Evolutionary conservation across 2,113 vertebrate species (phyloP), one percentile per base, ranked within the genome.

Genomic region (Copsychus sechellarum): DNA sequence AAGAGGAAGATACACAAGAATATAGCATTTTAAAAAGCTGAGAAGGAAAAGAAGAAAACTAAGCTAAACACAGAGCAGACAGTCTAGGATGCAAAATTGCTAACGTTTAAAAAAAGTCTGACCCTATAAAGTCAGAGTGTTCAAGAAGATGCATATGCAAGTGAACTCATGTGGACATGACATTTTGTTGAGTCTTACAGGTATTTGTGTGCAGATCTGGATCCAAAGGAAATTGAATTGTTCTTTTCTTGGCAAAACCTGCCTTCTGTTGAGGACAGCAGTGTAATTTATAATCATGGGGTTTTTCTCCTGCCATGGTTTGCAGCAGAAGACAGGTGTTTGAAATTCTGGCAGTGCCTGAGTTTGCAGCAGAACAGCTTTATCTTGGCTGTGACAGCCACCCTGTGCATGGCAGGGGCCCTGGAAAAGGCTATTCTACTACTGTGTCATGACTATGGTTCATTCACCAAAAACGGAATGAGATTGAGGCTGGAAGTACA

Each of bases 361-460:
- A 13, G 8, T 23, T 88, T 50, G 23, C 64, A 65, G 78, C 62
- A 71, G 57, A 48, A 33, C 21, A 56, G 43, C 16, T 91, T 81
- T 71, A 17, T 94, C 56, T 56, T 60, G 65, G 33, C 43, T 1
- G 3, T 71, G 79, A 24, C 38, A 71, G 60, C 22, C 1, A 1
- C 9, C 12, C 42, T 1, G 1, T 20, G 43, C 33, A 58, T 26
- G 24, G 23, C 42, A 54, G 42, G 36, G 33, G 14, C 8, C 23
- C 18, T 25, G 25, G 54, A 34, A 45, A 86, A 86, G 8, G 26
- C 29, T 5, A 5, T 91, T 82, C 53, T 85, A 17, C 19, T 71
- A 6, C 51, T 0, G 0, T 51, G 51, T 40, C 64, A 81, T 12
- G 24, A 12, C 16, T 9, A 12, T 0, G 4, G 7, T 31, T 86